These are phyloP conservation scores for Elymnias hypermnestra DNA, from an alignment of 1,140 invertebrate genomes.

Conservation along the genomic window DNA sequence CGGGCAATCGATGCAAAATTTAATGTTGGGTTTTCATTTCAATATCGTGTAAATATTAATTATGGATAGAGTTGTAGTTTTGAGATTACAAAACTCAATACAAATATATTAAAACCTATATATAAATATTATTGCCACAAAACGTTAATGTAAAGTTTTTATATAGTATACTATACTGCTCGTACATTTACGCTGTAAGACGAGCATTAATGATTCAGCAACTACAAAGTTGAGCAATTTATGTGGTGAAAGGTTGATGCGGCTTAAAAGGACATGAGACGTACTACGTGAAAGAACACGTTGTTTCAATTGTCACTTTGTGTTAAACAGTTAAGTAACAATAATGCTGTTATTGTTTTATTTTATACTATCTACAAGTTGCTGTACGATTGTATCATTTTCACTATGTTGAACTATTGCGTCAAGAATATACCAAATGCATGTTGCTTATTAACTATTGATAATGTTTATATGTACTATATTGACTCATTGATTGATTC, in stretches of 20 bases:
- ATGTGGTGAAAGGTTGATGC: constrained; percentile 15
- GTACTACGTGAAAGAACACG: constrained; percentile 8
- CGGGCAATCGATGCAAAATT: too few relatives aligned
- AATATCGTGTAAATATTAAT: too few relatives aligned
- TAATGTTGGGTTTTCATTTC: too few relatives aligned
- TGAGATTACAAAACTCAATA: too few relatives aligned
- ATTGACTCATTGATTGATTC: too few relatives aligned
- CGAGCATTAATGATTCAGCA: constrained; percentile 11
- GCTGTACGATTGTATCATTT: neutral
- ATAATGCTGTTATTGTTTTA: constrained; percentile 4
- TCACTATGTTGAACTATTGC: neutral
- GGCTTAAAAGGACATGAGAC: constrained; percentile 11
- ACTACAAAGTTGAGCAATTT: constrained; percentile 19
- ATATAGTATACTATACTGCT: neutral
- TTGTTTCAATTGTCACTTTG: constrained; percentile 9
- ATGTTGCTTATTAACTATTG: too few relatives aligned
- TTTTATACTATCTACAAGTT: neutral
- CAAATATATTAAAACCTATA: too few relatives aligned
- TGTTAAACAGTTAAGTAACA: constrained; percentile 3
- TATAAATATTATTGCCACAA: too few relatives aligned
- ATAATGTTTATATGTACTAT: too few relatives aligned
- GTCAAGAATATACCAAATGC: too few relatives aligned
- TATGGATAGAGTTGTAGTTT: too few relatives aligned
- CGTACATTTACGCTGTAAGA: constrained; percentile 7
- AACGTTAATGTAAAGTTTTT: neutral